A percentile compares a stretch with the other conserved stretches of the same genome.
These are phyloP conservation scores for Tinamus guttatus DNA, from an alignment of 2,113 vertebrate genomes.

Conservation along the genomic window DNA sequence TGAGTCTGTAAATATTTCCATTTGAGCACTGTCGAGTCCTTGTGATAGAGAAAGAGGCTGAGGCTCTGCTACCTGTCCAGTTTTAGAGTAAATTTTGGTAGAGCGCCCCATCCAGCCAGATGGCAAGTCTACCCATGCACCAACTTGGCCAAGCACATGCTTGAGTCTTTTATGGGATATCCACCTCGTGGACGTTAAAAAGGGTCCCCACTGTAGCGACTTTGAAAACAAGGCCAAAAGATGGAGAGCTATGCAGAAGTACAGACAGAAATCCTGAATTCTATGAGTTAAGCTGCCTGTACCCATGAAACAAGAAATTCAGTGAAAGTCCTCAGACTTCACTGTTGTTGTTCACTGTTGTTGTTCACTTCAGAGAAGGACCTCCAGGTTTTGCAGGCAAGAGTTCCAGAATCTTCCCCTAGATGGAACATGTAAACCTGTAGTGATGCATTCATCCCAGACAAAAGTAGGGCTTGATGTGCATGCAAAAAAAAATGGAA, in stretches of 20 bases:
- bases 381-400: not conserved
- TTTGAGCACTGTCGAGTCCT: not conserved
- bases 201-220: not conserved
- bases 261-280: not conserved
- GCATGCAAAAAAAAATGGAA: not conserved
- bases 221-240: not conserved
- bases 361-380: too few relatives aligned
- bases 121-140: not conserved
- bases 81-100: not conserved
- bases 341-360: too few relatives aligned
- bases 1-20: not conserved
- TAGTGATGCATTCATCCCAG: not conserved
- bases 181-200: fast-evolving
- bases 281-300: not conserved
- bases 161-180: not conserved
- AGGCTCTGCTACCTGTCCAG: not conserved
- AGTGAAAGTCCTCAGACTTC: not conserved
- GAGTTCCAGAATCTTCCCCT: not conserved
- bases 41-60: not conserved
- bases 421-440: not conserved
- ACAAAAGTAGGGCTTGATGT: not conserved
- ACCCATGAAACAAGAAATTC: not conserved
- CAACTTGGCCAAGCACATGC: not conserved
- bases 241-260: not conserved
- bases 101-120: not conserved